Conservation (phyloP, 2,888 invertebrate species). For the Oscheius sp. region DNA sequence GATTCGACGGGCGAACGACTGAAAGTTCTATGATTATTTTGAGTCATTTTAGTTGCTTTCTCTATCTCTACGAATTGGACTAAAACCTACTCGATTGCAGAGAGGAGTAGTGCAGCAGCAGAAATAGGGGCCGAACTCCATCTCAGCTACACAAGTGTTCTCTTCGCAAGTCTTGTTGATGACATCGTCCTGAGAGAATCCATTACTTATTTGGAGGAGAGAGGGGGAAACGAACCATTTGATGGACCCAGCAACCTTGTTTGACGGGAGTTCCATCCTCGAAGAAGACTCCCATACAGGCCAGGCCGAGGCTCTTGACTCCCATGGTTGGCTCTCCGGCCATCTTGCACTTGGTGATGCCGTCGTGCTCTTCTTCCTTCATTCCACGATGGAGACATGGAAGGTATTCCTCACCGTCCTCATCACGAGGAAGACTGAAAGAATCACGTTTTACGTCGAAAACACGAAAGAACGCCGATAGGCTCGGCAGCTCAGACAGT, state of each 20-base stretch:
- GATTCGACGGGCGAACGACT: background rate
- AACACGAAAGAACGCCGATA: slow-evolving; percentile 2
- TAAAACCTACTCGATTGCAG: slow-evolving; percentile 4
- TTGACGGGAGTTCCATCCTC: background rate
- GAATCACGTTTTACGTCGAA: slow-evolving; percentile 9
- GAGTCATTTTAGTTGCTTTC: too few species aligned
- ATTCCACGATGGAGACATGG: background rate
- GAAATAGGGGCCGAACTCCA: slow-evolving; percentile 15
- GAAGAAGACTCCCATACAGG: slow-evolving; percentile 23
- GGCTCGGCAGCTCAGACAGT: background rate
- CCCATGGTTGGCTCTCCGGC: slow-evolving; percentile 3
- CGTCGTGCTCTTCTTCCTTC: slow-evolving; percentile 7
- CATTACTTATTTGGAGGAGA: too few species aligned
- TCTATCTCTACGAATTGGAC: too few species aligned
- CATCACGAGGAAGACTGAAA: slow-evolving; percentile 9
- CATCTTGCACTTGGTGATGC: slow-evolving; percentile 8
- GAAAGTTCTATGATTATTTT: too few species aligned
- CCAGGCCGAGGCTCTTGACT: slow-evolving; percentile 15
- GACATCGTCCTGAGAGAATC: slow-evolving; percentile 20
- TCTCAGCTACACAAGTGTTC: slow-evolving; percentile 8
- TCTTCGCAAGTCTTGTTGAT: slow-evolving; percentile 3
- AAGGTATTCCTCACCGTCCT: slow-evolving; percentile 9
- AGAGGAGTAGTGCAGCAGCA: slow-evolving; percentile 15
- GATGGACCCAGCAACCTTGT: slow-evolving; percentile 22
- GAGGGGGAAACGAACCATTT: slow-evolving; percentile 8